A percentile compares a stretch with the other conserved stretches of the same genome.
Conservation (phyloP, 1,140 invertebrate species). For the Micrasema longulum region DNA sequence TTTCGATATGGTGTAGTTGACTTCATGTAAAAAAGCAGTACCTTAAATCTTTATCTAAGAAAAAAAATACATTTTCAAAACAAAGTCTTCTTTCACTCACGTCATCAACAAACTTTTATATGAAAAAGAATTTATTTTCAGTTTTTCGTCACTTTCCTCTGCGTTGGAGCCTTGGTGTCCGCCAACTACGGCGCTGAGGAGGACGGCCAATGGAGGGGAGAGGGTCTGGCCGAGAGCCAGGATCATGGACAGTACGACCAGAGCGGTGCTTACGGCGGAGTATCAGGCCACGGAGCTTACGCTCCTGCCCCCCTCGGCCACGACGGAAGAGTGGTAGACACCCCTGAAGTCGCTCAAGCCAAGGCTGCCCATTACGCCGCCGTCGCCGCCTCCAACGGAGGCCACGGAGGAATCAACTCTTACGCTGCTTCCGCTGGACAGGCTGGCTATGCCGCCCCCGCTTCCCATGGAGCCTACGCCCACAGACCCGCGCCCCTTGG, state of each 20-base stretch:
- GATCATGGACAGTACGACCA: constrained; percentile 28
- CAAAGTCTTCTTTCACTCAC: no score
- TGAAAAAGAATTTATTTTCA: no score
- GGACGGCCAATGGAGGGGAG: no score
- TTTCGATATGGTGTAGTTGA: no score
- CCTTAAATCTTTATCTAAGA: no score
- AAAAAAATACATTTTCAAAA: no score
- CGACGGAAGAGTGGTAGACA: constrained; percentile 55
- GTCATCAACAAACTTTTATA: no score
- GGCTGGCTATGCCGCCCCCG: no score
- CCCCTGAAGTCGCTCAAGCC: constrained; percentile 63
- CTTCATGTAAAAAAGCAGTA: no score
- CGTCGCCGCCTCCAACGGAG: background rate
- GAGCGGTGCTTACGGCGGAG: background rate
- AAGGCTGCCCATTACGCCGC: constrained; percentile 56
- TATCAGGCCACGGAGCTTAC: constrained; percentile 3
- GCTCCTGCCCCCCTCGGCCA: constrained; percentile 33
- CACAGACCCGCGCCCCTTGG: constrained; percentile 20
- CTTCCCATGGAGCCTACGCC: background rate
- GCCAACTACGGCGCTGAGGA: constrained; percentile 54
- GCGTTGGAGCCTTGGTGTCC: constrained; percentile 39
- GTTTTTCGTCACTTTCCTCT: constrained; percentile 46
- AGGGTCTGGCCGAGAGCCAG: no score
- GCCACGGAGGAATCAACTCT: background rate
- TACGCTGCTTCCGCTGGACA: no score